Conservation (phyloP, 2,797 vertebrate species). For the Myotis daubentonii region DNA sequence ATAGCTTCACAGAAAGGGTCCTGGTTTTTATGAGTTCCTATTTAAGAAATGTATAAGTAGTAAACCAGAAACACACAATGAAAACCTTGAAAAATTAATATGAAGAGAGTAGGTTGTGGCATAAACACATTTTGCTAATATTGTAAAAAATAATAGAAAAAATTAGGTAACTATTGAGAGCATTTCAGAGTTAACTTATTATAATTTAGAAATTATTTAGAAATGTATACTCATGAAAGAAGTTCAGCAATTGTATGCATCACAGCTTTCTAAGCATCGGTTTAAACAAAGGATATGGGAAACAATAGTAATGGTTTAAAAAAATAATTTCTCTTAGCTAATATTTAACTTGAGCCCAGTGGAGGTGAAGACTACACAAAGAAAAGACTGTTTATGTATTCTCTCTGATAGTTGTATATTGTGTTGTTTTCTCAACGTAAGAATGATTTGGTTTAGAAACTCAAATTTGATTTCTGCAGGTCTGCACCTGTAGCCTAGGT, state of each 20-base stretch:
- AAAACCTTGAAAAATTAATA: conserved; percentile 40
- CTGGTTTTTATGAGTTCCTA: conserved; percentile 10
- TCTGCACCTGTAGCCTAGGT: not conserved
- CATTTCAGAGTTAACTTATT: not conserved
- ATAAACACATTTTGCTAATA: conserved; percentile 16
- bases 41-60: not conserved
- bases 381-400: not conserved
- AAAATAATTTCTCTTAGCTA: conserved; percentile 1
- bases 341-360: conserved; percentile 31
- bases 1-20: not conserved
- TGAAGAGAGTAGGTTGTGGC: not conserved
- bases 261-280: not conserved
- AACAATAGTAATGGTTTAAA: not conserved
- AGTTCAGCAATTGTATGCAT: not conserved
- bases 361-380: conserved; percentile 9
- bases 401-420: not conserved
- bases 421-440: conserved; percentile 24
- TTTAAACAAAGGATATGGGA: conserved; percentile 32
- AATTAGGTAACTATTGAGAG: not conserved
- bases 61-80: not conserved
- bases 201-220: not conserved
- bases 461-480: conserved; percentile 31
- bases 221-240: not conserved
- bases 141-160: not conserved
- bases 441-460: conserved; percentile 49